phyloP scores from a whole-genome alignment of 2,797 vertebrate species.

The Chrysocyon brachyurus region DNA sequence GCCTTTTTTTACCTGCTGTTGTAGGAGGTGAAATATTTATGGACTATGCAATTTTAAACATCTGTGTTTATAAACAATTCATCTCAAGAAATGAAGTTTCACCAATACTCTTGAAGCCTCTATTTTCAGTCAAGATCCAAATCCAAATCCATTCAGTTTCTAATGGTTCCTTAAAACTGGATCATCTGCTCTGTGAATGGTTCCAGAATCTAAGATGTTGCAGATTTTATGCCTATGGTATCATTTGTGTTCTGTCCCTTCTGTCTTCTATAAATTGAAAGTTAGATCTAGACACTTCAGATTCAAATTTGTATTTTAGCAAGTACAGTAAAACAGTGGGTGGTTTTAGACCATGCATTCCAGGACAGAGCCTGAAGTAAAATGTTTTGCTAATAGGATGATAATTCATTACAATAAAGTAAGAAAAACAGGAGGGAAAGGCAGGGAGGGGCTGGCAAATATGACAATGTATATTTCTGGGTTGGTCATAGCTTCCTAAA shows the following conservation, averaged over 20 bases:
- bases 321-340: background rate
- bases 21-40: background rate
- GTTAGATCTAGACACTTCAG: background rate
- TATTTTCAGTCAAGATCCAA: background rate
- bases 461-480: background rate
- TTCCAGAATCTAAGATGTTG: background rate
- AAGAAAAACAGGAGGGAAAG: background rate
- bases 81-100: background rate
- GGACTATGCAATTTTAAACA: background rate
- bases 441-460: background rate
- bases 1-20: background rate
- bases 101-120: background rate
- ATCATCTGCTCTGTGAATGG: background rate
- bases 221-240: background rate
- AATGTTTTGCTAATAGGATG: background rate
- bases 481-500: background rate
- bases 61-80: background rate
- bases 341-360: background rate
- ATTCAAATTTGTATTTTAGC: conserved; percentile 14
- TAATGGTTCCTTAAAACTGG: background rate
- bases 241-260: background rate
- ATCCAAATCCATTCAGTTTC: background rate
- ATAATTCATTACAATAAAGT: background rate
- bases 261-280: background rate
- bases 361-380: background rate